Conservation (phyloP, 2,797 vertebrate species). For the Simalia tracyae region DNA sequence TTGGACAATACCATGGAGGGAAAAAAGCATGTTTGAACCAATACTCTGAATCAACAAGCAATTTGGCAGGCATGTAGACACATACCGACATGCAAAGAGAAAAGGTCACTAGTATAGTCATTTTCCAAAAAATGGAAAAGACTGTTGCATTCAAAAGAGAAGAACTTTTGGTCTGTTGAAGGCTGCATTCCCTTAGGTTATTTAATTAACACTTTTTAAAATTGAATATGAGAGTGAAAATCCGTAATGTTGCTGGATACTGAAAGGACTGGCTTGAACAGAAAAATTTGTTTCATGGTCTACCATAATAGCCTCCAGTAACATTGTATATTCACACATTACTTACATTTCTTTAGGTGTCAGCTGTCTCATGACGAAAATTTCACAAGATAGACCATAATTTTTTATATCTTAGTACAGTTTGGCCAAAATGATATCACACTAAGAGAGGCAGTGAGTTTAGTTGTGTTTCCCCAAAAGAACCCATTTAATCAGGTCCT, state of each 20-base stretch:
- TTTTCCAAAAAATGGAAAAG: background rate
- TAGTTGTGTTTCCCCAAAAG: background rate
- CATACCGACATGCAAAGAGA: background rate
- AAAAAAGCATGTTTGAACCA: background rate
- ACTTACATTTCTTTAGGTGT: background rate
- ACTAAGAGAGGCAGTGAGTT: background rate
- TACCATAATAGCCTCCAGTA: background rate
- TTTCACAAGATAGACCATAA: background rate
- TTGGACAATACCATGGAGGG: background rate
- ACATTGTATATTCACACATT: background rate
- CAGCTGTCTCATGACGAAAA: background rate
- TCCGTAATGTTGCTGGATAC: background rate
- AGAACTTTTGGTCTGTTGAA: background rate
- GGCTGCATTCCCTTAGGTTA: background rate
- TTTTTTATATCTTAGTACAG: background rate
- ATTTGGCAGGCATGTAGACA: background rate
- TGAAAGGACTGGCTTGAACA: background rate
- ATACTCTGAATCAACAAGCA: background rate
- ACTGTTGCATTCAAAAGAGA: background rate
- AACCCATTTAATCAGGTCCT: background rate
- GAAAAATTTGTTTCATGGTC: conserved; percentile 1
- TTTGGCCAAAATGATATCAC: background rate
- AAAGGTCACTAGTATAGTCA: background rate
- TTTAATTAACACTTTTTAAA: background rate
- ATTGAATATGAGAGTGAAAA: conserved; percentile 1